Percentiles rank a stretch among this genome's conserved stretches.
phyloP scores from a whole-genome alignment of 1,140 invertebrate species.

The honey bee (Apis mellifera) region Amel_HAv3.1 CM009938.2:8221001-8221500 shows the following conservation, averaged over 20 bases:
- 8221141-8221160: background rate
- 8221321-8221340: constrained; percentile 52
- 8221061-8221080: constrained; percentile 71
- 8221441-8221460: constrained; percentile 27
- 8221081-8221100: constrained; percentile 68
- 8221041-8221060: constrained; percentile 71
- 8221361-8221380: constrained; percentile 63
- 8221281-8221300: constrained; percentile 55
- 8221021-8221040: constrained; percentile 70
- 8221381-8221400: constrained; percentile 16
- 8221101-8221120: constrained; percentile 59
- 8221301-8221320: constrained; percentile 57
- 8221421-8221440: constrained; percentile 2
- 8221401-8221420: constrained; percentile 4
- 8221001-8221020: constrained; percentile 71
- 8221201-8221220: constrained; percentile 1
- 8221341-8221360: constrained; percentile 59
- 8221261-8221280: constrained; percentile 53
- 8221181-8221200: background rate
- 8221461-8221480: background rate
- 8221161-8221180: constrained; percentile 26
- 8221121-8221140: background rate
- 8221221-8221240: constrained; percentile 69
- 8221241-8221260: constrained; percentile 57
- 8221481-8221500: constrained; percentile 5